Base-by-base conservation (phyloP, 2,888 invertebrate species). In the Furcula furcula region DNA sequence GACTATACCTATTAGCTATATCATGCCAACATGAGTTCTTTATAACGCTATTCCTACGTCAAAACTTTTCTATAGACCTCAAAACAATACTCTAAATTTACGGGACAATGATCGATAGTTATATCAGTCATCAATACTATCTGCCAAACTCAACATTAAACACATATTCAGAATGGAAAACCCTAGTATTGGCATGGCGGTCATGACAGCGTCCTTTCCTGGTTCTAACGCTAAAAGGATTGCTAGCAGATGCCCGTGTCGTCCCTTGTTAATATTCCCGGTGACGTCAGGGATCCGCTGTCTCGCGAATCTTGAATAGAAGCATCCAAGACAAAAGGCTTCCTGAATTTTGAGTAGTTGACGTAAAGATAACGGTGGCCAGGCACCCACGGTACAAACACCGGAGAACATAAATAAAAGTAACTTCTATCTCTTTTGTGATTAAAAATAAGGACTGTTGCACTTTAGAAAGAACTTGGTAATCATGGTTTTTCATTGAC, bases 181-280 rank as follows among this genome's bases (percentile, higher is more conserved):
- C n/a, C n/a, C 52, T 57, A 36, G 44, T 52, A 61, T 63, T 59
- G 58, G 58, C 47, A 53, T 42, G 36, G 12, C 29, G 42, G 48
- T 31, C 9, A 14, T 25, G n/a, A n/a, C 20, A 29, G 31, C 28
- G 36, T 30, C 21, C 14, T 20, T 21, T 29, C 23, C 21, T 29
- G 10, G 33, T 58, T 46, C 36, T 49, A 44, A 53, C 60, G 67
- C 68, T 68, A 70, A 72, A 68, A 68, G 72, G 76, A 75, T 77
- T 69, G 75, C 65, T 66, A 58, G 40, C 47, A 57, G 59, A 55
- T 55, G 47, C 44, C 54, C 65, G 65, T 54, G 60, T 61, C 61
- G 72, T 64, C 76, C 75, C 80, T 80, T 72, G 77, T 80, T 79
- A 77, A 76, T 81, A 80, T 79, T 80, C 79, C 62, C 64, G 65